Evolutionary conservation across 2,113 vertebrate genomes (phyloP).

Genomic region (Cairina moschata): DNA sequence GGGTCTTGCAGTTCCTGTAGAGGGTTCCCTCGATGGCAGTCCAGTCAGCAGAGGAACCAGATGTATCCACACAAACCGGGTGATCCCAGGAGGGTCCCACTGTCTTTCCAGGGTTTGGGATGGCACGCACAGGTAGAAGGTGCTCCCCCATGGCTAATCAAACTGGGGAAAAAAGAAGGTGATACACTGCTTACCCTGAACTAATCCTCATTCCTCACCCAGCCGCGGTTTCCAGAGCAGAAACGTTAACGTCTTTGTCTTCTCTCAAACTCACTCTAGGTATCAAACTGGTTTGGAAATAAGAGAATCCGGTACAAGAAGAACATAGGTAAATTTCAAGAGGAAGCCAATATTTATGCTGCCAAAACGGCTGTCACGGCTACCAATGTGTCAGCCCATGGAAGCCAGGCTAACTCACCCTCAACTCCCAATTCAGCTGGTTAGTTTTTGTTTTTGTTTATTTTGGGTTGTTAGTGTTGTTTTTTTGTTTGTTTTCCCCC

Average conservation of each 20-base stretch:
- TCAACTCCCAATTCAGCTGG: constrained; percentile 99
- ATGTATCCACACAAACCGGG: background rate
- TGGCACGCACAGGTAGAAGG: rapidly evolving
- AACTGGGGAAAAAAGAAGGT: background rate
- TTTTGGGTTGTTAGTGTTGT: constrained; percentile 65
- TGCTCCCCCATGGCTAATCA: background rate
- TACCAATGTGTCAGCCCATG: constrained; percentile 96
- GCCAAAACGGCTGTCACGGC: constrained; percentile 98
- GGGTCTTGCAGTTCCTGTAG: background rate
- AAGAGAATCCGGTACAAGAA: constrained; percentile 99
- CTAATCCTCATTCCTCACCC: background rate
- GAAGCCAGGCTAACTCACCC: constrained; percentile 99
- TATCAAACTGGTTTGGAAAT: constrained; percentile 99
- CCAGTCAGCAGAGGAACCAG: background rate
- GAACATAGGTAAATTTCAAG: constrained; percentile 99
- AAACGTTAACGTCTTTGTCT: constrained; percentile 33
- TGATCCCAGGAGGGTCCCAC: background rate
- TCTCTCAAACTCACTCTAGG: constrained; percentile 79
- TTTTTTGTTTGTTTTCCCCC: background rate
- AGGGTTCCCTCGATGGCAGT: background rate
- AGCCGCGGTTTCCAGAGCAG: background rate
- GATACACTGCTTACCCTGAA: background rate
- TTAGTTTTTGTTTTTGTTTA: constrained; percentile 80
- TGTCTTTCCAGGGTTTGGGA: background rate
- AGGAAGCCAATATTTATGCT: constrained; percentile 99